phyloP scores from a whole-genome alignment of 2,888 invertebrate species.

The Cryptus viduatorius region DNA sequence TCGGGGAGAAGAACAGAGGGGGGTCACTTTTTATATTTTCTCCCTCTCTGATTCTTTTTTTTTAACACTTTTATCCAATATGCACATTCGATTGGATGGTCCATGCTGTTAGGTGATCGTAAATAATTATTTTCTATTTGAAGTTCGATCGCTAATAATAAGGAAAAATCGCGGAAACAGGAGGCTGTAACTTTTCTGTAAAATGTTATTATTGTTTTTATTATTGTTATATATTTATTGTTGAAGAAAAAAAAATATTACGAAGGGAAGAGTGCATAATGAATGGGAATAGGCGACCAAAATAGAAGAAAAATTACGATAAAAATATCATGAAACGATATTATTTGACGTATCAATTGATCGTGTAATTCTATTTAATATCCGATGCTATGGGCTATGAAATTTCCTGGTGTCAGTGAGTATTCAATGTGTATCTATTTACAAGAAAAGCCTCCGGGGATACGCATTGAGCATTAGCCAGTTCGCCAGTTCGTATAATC shows the following conservation, averaged over 20 bases:
- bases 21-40: constrained; percentile 33
- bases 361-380: constrained; percentile 39
- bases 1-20: constrained; percentile 20
- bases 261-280: not conserved
- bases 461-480: constrained; percentile 58
- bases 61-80: constrained; percentile 6
- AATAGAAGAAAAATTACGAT: not conserved
- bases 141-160: not conserved
- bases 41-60: not conserved
- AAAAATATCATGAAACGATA: constrained; percentile 2
- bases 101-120: not conserved
- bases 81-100: not conserved
- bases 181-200: not conserved
- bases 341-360: constrained; percentile 55
- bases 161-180: not conserved
- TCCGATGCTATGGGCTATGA: constrained; percentile 29
- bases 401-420: constrained; percentile 44
- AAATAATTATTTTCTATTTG: not conserved
- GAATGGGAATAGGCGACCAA: not conserved
- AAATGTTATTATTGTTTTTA: not conserved
- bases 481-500: constrained; percentile 65
- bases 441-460: constrained; percentile 57
- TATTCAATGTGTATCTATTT: constrained; percentile 54
- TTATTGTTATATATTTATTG: not conserved
- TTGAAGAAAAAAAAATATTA: not conserved